These are phyloP conservation scores for Elachura formosa DNA, from an alignment of 2,113 vertebrate species.

Conservation along the genomic window DNA sequence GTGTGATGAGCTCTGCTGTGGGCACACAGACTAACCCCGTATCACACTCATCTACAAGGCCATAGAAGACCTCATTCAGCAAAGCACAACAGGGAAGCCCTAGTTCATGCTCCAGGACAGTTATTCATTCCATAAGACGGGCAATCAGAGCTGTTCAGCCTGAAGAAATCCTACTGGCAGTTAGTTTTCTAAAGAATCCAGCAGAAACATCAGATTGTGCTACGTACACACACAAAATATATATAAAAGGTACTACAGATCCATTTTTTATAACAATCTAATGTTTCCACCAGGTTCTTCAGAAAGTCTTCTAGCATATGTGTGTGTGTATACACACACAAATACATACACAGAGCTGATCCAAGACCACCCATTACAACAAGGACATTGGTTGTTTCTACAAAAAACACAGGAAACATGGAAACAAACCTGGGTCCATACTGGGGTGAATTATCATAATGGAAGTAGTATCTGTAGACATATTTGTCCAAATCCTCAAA, in stretches of 20 bases:
- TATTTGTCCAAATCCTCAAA: constrained; percentile 89
- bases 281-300: not conserved
- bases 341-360: not conserved
- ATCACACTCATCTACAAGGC: not conserved
- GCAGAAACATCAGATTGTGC: not conserved
- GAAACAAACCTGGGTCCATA: constrained; percentile 84
- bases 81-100: not conserved
- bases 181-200: not conserved
- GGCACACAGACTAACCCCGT: not conserved
- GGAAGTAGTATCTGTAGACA: constrained; percentile 89
- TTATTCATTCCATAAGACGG: not conserved
- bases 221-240: not conserved
- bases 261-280: not conserved
- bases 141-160: not conserved
- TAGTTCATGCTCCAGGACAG: not conserved
- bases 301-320: not conserved
- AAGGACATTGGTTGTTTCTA: not conserved
- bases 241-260: not conserved
- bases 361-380: not conserved
- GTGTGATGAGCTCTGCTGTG: not conserved
- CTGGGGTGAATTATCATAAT: constrained; percentile 73
- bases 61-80: not conserved
- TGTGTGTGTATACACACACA: not conserved
- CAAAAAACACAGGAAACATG: constrained; percentile 19
- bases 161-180: not conserved